A percentile compares a stretch with the other conserved stretches of the same genome.
These are phyloP conservation scores for Lutraria rhynchaena DNA, from an alignment of 1,140 invertebrate species.

Conservation along the genomic window DNA sequence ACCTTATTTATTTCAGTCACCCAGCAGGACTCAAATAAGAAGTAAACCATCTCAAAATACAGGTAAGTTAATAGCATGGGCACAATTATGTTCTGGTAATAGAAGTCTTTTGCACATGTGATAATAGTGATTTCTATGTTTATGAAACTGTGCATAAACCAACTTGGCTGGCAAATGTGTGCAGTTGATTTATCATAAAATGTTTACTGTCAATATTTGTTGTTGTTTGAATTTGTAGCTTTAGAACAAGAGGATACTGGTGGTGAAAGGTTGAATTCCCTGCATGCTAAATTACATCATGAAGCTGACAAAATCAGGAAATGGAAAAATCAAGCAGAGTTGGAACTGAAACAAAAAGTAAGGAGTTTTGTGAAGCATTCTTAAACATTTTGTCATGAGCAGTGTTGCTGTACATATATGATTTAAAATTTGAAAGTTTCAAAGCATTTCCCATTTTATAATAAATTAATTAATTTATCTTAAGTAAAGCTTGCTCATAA, in stretches of 20 bases:
- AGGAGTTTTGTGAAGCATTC: too few relatives aligned
- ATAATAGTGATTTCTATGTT: background rate
- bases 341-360: constrained; percentile 80
- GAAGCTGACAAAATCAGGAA: constrained; percentile 80
- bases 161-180: background rate
- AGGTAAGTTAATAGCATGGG: too few relatives aligned
- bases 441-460: too few relatives aligned
- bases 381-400: too few relatives aligned
- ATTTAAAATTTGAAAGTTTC: too few relatives aligned
- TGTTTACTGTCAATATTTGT: background rate
- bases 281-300: constrained; percentile 77
- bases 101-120: background rate
- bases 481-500: too few relatives aligned
- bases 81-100: too few relatives aligned
- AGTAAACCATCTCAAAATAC: too few relatives aligned
- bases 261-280: constrained; percentile 69
- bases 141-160: background rate
- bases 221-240: background rate
- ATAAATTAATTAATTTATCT: too few relatives aligned
- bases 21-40: too few relatives aligned
- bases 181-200: background rate
- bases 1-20: too few relatives aligned
- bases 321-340: constrained; percentile 80
- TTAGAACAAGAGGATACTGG: background rate
- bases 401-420: too few relatives aligned